phyloP scores from a whole-genome alignment of 2,113 vertebrate species.

The Panthera leo region DNA sequence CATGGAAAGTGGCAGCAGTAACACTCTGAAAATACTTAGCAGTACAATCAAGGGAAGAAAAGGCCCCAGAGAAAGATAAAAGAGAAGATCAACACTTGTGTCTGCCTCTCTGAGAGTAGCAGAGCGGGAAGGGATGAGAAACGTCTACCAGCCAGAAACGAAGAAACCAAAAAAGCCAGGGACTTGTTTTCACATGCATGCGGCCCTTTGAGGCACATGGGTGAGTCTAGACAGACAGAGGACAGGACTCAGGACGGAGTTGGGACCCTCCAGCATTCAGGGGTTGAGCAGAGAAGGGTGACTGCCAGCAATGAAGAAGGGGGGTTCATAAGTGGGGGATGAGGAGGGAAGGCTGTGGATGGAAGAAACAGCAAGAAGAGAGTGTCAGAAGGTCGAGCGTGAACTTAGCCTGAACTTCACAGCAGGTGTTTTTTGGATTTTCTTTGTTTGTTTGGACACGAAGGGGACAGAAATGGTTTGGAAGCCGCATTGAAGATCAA shows the following conservation, averaged over 20 bases:
- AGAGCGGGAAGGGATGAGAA: background rate
- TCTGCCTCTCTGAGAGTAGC: background rate
- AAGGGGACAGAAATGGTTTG: background rate
- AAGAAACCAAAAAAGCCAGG: background rate
- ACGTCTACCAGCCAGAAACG: background rate
- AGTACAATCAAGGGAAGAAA: background rate
- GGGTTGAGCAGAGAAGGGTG: background rate
- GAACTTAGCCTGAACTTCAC: background rate
- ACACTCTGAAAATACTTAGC: background rate
- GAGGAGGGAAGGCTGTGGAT: background rate
- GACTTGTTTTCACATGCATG: rapidly evolving
- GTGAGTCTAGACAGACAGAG: background rate
- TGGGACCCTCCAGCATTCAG: too few relatives aligned
- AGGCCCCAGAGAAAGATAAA: background rate
- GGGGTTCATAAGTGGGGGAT: too few relatives aligned
- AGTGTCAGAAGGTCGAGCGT: background rate
- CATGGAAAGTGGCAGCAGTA: background rate
- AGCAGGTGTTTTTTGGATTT: rapidly evolving
- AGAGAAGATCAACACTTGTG: background rate
- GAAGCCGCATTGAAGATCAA: background rate
- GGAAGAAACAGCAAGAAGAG: background rate
- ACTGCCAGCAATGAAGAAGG: background rate
- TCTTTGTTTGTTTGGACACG: background rate
- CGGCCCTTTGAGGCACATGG: background rate
- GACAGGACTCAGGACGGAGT: background rate